phyloP scores from a whole-genome alignment of 2,888 invertebrate genomes.

The Lochmaea crataegi region DNA sequence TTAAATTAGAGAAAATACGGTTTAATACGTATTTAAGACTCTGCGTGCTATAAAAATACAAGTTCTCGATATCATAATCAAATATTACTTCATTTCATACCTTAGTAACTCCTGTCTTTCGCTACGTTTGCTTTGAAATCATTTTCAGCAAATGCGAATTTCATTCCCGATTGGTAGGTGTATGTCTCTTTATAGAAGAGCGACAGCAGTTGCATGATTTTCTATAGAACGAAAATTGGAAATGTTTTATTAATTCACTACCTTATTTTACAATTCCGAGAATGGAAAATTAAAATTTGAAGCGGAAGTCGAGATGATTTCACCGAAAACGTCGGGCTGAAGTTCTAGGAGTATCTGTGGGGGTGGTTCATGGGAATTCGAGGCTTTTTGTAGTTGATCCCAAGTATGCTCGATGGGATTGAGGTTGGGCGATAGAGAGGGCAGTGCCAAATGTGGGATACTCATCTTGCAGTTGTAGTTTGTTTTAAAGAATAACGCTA shows the following conservation, averaged over 20 bases:
- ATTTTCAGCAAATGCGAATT: conserved; percentile 33
- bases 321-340: neutral
- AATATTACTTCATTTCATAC: conserved; percentile 46
- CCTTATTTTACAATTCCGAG: neutral
- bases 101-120: conserved; percentile 40
- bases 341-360: no score
- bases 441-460: no score
- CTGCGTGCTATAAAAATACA: no score
- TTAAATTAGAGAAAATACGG: no score
- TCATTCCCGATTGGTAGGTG: conserved; percentile 6
- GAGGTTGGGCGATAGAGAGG: no score
- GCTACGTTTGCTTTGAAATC: conserved; percentile 34
- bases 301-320: neutral
- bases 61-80: conserved; percentile 10
- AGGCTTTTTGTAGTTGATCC: no score
- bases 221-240: conserved; percentile 5
- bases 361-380: no score
- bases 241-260: conserved; percentile 2
- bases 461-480: no score
- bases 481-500: no score
- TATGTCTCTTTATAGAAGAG: neutral
- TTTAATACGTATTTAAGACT: no score
- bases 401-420: no score
- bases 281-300: neutral
- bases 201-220: neutral